A percentile compares a stretch with the other conserved stretches of the same genome.
Evolutionary conservation across 2,113 vertebrate species (phyloP).

Genomic region (Xiphophorus maculatus): DNA sequence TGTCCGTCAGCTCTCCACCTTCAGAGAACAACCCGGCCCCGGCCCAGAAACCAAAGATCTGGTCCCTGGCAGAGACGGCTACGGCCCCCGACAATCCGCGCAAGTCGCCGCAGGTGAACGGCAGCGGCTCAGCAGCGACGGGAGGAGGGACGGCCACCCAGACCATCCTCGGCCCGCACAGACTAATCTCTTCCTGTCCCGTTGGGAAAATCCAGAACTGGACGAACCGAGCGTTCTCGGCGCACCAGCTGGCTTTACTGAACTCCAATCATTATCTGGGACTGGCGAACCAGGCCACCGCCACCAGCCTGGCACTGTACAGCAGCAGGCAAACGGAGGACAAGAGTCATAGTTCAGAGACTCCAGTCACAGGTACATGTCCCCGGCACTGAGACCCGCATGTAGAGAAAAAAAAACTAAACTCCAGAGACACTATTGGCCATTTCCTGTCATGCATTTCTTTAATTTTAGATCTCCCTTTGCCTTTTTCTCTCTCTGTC

Average conservation of each 20-base stretch:
- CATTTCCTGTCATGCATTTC: constrained; percentile 36
- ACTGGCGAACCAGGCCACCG: constrained; percentile 84
- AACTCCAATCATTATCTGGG: constrained; percentile 93
- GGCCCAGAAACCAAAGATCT: constrained; percentile 94
- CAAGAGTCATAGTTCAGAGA: constrained; percentile 85
- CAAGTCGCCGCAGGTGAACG: constrained; percentile 84
- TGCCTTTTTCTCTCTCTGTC: constrained; percentile 36
- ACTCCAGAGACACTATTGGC: constrained; percentile 56
- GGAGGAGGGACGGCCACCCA: constrained; percentile 75
- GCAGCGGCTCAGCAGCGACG: constrained; percentile 75
- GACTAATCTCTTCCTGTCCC: constrained; percentile 93
- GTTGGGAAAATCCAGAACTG: constrained; percentile 94
- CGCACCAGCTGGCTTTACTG: constrained; percentile 90
- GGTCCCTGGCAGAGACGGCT: constrained; percentile 97
- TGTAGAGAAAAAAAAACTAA: constrained; percentile 44
- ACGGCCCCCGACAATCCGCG: constrained; percentile 96
- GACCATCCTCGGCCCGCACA: constrained; percentile 83
- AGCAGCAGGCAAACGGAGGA: constrained; percentile 85
- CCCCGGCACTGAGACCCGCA: constrained; percentile 80
- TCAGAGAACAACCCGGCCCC: constrained; percentile 83
- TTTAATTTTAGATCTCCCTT: constrained; percentile 55
- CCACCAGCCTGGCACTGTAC: constrained; percentile 84
- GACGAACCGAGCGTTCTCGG: constrained; percentile 91
- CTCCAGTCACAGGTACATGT: constrained; percentile 89
- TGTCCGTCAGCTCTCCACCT: constrained; percentile 82